phyloP scores from a whole-genome alignment of 2,113 vertebrate species.

The Hyaena hyaena region DNA sequence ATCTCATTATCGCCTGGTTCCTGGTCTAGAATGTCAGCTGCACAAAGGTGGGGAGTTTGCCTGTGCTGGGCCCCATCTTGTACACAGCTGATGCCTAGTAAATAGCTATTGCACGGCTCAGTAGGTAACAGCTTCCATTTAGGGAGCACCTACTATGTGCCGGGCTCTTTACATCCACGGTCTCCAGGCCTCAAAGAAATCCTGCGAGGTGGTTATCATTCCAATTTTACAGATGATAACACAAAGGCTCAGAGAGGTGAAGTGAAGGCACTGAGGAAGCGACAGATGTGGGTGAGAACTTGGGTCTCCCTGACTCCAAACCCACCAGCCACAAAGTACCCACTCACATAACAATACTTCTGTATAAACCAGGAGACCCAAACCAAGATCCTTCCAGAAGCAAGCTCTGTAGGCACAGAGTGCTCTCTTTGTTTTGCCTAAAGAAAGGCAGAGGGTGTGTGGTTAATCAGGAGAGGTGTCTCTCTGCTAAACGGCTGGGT shows the following conservation, averaged over 20 bases:
- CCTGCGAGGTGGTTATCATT: background rate
- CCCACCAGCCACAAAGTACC: background rate
- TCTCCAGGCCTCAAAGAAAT: background rate
- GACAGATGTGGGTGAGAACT: background rate
- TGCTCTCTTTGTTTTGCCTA: background rate
- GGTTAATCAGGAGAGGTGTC: no score
- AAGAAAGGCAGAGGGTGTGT: background rate
- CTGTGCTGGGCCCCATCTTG: background rate
- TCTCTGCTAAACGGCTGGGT: background rate
- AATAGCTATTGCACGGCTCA: background rate
- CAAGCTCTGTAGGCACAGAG: accelerated
- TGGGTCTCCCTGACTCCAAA: background rate
- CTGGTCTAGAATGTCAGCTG: background rate
- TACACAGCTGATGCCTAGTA: background rate
- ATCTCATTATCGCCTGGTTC: background rate
- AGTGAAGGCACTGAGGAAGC: accelerated
- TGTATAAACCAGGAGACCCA: background rate
- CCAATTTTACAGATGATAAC: background rate
- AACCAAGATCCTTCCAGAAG: background rate
- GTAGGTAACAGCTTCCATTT: background rate
- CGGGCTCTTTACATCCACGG: accelerated
- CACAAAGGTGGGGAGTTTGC: background rate
- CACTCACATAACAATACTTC: background rate
- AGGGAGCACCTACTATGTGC: background rate
- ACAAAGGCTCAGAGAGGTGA: background rate